phyloP scores from a whole-genome alignment of 2,797 vertebrate species.

The Intellagama lesueurii region DNA sequence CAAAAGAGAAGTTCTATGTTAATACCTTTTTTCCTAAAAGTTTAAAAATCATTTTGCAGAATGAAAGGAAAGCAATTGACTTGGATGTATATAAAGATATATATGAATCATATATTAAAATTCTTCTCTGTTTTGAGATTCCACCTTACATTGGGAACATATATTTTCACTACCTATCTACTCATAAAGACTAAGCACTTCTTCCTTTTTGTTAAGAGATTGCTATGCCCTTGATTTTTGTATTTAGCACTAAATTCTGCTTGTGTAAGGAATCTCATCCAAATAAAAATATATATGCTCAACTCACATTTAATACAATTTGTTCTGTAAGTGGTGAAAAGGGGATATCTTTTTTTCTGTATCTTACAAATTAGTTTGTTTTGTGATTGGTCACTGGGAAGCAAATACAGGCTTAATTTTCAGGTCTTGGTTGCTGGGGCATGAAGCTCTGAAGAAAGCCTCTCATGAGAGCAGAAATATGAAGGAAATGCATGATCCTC shows the following conservation, averaged over 20 bases:
- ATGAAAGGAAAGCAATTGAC: neutral
- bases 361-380: too few species aligned
- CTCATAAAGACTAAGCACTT: neutral
- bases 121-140: neutral
- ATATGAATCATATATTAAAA: neutral
- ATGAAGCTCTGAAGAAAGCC: too few species aligned
- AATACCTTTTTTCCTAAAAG: neutral
- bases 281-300: too few species aligned
- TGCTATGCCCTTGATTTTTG: neutral
- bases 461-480: too few species aligned
- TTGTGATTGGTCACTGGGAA: too few species aligned
- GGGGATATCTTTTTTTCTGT: too few species aligned
- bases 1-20: conserved; percentile 13
- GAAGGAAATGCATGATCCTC: too few species aligned
- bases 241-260: neutral
- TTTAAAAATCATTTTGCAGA: neutral
- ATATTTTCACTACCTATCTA: neutral
- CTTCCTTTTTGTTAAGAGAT: neutral
- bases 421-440: neutral
- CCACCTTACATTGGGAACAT: neutral
- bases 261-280: too few species aligned
- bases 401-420: neutral
- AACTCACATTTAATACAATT: too few species aligned
- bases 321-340: too few species aligned
- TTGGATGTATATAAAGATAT: neutral